Evolutionary conservation across 2,888 invertebrate species (phyloP), one percentile per base, ranked within the genome.

Genomic region (Lucinisca nassula): DNA sequence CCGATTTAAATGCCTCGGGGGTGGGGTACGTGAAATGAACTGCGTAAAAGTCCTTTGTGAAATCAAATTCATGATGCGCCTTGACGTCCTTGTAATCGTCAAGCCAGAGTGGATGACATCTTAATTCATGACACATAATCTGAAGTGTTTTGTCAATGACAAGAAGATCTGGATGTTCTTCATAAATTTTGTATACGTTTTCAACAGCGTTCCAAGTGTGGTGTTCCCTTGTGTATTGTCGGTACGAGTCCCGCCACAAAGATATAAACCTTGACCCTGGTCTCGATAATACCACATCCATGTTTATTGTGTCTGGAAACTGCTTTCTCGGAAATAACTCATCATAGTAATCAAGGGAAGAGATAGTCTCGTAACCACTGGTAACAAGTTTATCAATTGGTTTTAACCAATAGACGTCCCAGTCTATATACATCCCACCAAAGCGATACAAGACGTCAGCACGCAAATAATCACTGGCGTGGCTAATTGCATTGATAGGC

Each of bases 351-450:
- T 70, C 70, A 17, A 37, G 32, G 3, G 35, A 10, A 17, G 37
- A 10, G 17, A 70, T 70, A 10, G 70, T 70, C 21, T 70, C 70
- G 30, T 70, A 70, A 6, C 70, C 70, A 3, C 4, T n/a, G 6
- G 12, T 6, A 17, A 70, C 17, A 27, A 70, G 37, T 10, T 37
- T 30, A 17, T 70, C 35, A 27, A 70, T 37, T 3, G 70, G 70
- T 27, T 70, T 70, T 17, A 70, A 35, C 70, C 70, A 70, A 14
- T 93, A 91, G n/a, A 93, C 95, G 77, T 95, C 95, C 85, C 94
- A 95, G 84, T 95, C 95, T 3, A 93, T 85, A 84, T 95, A 95
- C 21, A 95, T 91, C 17, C 95, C 95, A 27, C 95, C 95, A 79
- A 94, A 95, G 74, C 93, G 93, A 55, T 92, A 92, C 84, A 95